Base-by-base conservation (phyloP, 2,888 invertebrate genomes). In the Prosapia bicincta region DNA sequence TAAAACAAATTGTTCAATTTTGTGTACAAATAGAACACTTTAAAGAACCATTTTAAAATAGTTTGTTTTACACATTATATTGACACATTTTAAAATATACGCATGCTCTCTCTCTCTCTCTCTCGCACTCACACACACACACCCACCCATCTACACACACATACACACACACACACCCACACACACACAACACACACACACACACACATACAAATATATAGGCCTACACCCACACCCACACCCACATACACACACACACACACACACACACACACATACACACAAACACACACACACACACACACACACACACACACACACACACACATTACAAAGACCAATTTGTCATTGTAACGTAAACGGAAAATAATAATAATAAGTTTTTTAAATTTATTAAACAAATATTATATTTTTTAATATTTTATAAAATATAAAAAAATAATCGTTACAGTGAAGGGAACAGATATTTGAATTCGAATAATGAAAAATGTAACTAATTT, bases 111-210 rank as follows among this genome's bases (percentile, higher is more conserved):
- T 7, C 65, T 7, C 65, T 7, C 65, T 7, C 65, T 7, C 65
- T 7, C 65, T 7, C 65, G 13, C 65, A 65, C 65, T 7, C 65
- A 65, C 65, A 65, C 65, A 65, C 65, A 65, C 65, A 65, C 65
- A 65, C 65, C 3, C 65, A 65, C 65, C 3, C 65, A 65, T 13
- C 3, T 13, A 65, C 65, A 65, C 65, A 65, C 65, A 65, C 65
- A 65, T 13, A 65, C 65, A 65, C 65, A 65, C 65, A 65, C 5
- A 65, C 65, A 65, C 65, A 65, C 65, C 3, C 65, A 65, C 65
- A 65, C 65, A 65, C 65, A 65, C 65, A 65, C 65, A n/a, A 65
- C 65, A 65, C 65, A 65, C 65, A 65, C 65, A 65, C 65, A 65
- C 65, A 65, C 65, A 65, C 65, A 65, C 65, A 65, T 13, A 65